Evolutionary conservation across 2,888 invertebrate genomes (phyloP).

Genomic region (Chrysina gloriosa): DNA sequence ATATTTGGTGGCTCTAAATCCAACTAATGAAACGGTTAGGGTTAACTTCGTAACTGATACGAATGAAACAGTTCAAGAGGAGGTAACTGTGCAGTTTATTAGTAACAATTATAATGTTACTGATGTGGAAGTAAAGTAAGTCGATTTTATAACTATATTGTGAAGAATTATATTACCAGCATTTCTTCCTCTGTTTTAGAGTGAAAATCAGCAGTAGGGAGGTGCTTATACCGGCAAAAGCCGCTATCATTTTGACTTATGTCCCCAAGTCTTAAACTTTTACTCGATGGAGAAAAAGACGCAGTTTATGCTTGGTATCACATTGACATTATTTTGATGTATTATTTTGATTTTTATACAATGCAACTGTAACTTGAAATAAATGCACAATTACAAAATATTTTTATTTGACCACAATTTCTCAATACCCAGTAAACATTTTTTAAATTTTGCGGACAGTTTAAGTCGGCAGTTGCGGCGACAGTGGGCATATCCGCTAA

Average conservation of each 20-base stretch:
- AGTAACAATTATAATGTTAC: slow-evolving; percentile 68
- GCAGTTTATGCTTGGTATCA: neutral
- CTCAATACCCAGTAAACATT: neutral
- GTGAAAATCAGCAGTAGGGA: slow-evolving; percentile 69
- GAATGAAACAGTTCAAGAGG: slow-evolving; percentile 67
- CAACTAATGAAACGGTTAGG: slow-evolving; percentile 64
- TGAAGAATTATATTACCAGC: too few relatives aligned
- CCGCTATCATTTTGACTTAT: slow-evolving; percentile 77
- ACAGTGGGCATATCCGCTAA: too few relatives aligned
- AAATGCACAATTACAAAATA: neutral
- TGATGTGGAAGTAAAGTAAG: slow-evolving; percentile 65
- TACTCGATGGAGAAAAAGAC: neutral
- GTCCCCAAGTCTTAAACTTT: slow-evolving; percentile 67
- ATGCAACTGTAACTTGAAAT: slow-evolving; percentile 2
- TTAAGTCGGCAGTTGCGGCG: too few relatives aligned
- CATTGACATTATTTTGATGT: neutral
- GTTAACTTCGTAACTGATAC: slow-evolving; percentile 69
- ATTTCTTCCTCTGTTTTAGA: too few relatives aligned
- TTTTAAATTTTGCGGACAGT: too few relatives aligned
- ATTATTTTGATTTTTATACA: slow-evolving; percentile 21
- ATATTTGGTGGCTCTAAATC: slow-evolving; percentile 79
- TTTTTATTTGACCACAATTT: neutral
- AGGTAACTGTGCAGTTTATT: slow-evolving; percentile 71
- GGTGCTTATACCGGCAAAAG: slow-evolving; percentile 72
- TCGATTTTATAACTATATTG: slow-evolving; percentile 41